A percentile compares a stretch with the other conserved stretches of the same genome.
These are phyloP conservation scores for Coptodon bakossiorum DNA, from an alignment of 2,113 vertebrate genomes.

Conservation along the genomic window DNA sequence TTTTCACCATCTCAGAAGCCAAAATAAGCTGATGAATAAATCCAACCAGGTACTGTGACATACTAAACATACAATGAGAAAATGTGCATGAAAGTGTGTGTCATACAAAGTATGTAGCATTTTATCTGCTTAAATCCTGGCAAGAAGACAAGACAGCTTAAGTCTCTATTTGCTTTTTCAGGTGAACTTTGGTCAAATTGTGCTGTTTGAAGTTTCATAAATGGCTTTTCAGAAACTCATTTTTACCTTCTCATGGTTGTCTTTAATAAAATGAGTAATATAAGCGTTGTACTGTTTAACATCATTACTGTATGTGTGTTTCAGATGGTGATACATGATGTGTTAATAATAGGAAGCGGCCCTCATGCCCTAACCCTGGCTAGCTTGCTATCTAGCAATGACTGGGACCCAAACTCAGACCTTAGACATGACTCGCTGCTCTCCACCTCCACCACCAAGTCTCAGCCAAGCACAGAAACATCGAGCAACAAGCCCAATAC, in stretches of 20 bases:
- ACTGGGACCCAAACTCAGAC: slow-evolving; percentile 5
- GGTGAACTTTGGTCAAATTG: background rate
- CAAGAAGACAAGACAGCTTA: background rate
- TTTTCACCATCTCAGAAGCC: background rate
- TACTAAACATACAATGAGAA: background rate
- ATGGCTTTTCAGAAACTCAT: background rate
- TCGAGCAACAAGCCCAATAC: background rate
- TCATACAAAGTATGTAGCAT: background rate
- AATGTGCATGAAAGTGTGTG: background rate
- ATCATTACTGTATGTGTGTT: background rate
- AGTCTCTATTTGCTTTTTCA: accelerated
- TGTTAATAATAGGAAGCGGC: slow-evolving; percentile 70
- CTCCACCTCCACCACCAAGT: background rate
- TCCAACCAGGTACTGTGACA: slow-evolving; percentile 25
- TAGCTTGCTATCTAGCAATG: slow-evolving; percentile 49
- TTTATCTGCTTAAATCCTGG: background rate
- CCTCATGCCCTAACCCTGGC: slow-evolving; percentile 73
- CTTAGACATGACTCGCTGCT: background rate
- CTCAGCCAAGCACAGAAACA: background rate
- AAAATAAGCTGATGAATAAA: background rate
- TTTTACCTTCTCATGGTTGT: background rate
- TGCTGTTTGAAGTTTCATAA: background rate
- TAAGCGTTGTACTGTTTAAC: background rate
- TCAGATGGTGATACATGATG: slow-evolving; percentile 62
- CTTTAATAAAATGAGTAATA: background rate